phyloP scores from a whole-genome alignment of 2,888 invertebrate genomes.

The Meghimatium bilineatum region DNA sequence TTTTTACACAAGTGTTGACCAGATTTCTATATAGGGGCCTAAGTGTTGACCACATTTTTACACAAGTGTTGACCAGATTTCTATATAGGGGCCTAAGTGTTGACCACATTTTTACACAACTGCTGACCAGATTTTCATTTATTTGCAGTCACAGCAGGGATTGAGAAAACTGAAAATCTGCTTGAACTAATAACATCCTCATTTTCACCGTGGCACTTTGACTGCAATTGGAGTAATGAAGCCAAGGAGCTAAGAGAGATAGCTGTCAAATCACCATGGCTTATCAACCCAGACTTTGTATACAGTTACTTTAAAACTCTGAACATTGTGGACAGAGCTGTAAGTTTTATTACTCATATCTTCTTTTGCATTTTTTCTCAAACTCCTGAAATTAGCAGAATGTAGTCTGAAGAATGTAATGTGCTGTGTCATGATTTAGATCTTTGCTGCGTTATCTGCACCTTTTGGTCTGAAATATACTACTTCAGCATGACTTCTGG shows the following conservation, averaged over 20 bases:
- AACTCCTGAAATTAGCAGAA: no score
- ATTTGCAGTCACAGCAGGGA: constrained; percentile 70
- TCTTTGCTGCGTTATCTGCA: no score
- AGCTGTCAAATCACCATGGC: constrained; percentile 75
- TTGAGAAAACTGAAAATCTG: constrained; percentile 72
- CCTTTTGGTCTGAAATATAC: no score
- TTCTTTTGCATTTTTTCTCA: background rate
- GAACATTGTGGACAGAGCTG: constrained; percentile 72
- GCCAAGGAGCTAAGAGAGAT: constrained; percentile 72
- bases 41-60: no score
- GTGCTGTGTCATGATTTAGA: no score
- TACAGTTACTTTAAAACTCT: constrained; percentile 73
- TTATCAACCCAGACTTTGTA: constrained; percentile 73
- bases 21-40: no score
- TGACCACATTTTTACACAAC: no score
- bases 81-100: no score
- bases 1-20: background rate
- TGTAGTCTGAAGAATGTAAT: no score
- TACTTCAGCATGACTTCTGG: no score
- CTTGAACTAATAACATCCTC: constrained; percentile 70
- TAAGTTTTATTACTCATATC: constrained; percentile 53
- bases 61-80: background rate
- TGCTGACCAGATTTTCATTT: background rate
- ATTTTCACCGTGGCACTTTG: constrained; percentile 74
- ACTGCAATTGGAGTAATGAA: constrained; percentile 76